Base-by-base conservation (phyloP, 2,113 vertebrate species). In the Piprites chloris region DNA sequence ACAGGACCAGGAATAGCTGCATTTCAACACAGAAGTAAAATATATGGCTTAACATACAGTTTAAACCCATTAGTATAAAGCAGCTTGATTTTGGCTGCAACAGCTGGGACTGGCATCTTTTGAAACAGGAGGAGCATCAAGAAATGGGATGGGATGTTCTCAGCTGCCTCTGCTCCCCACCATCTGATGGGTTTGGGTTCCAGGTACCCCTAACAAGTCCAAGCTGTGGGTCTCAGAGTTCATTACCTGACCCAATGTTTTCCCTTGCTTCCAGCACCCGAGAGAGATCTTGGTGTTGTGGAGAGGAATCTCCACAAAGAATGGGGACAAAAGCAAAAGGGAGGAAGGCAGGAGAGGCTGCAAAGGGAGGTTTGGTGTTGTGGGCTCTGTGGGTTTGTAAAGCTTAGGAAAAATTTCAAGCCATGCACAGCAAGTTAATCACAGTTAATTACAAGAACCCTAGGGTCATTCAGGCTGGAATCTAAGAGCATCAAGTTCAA, bases 271-370 rank as follows among this genome's bases (percentile, higher is more conserved):
- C 56, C 28, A 71, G 23, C 30, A 14, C 17, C 14, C 71, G 74
- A 76, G 47, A 49, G 74, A 76, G 47, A 49, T 19, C 32, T 74
- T n/a, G 33, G 15, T 42, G 59, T 37, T 26, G 8, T 52, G 8
- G 1, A 53, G 62, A 76, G 49, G 17, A 50, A 66, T 46, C 9
- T 53, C 17, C 53, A 17, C 0, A 0, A 28, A 69, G 26, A 44
- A 69, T 42, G 19, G 1, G 19, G 9, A 12, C 2, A 67, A 44
- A 89, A 35, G 0, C 7, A 26, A 49, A 61, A n/a, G 3, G 21
- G 26, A 3, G 39, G 42, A 73, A 52, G 26, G 15, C 20, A 84
- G 41, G 1, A 18, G 32, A 33, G n/a, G 9, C 32, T 24, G 35
- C 3, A 9, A 85, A 85, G 59, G 24, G 9, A 13, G 13, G 7